Conservation (phyloP, 2,113 vertebrate genomes). For the Megaceryle maxima region DNA sequence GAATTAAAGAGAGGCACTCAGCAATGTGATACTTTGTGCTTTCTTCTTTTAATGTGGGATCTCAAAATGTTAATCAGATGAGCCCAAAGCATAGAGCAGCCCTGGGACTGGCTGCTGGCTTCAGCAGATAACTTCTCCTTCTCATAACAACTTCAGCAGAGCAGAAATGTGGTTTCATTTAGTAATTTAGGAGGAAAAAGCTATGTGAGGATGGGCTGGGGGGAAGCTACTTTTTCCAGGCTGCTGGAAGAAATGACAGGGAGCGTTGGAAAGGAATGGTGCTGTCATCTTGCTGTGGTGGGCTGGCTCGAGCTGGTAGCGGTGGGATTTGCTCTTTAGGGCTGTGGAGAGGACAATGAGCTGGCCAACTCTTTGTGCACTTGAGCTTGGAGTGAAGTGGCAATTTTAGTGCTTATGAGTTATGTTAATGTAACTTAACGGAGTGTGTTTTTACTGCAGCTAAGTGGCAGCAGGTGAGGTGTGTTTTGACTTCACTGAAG, state of each 20-base stretch:
- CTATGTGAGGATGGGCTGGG: too few species aligned
- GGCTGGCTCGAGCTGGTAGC: accelerated
- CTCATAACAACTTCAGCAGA: background rate
- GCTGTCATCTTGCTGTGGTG: background rate
- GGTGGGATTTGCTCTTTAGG: background rate
- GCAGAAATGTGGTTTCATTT: background rate
- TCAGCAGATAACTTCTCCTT: background rate
- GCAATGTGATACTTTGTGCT: background rate
- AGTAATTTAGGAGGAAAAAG: background rate
- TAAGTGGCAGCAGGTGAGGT: background rate
- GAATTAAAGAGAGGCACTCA: background rate
- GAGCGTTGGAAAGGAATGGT: background rate
- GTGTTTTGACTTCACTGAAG: background rate
- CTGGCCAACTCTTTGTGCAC: accelerated
- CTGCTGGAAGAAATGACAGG: accelerated
- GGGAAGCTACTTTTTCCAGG: background rate
- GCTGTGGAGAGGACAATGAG: background rate
- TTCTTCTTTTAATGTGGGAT: background rate
- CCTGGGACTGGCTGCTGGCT: background rate
- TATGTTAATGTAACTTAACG: background rate
- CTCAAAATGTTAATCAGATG: background rate
- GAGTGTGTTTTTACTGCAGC: background rate
- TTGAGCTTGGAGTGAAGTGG: background rate
- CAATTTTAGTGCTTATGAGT: background rate
- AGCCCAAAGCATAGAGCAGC: background rate